Percentiles rank a stretch among this genome's conserved stretches.
Conservation (phyloP, 2,888 invertebrate genomes). For the Dasysyrphus albostriatus region DNA sequence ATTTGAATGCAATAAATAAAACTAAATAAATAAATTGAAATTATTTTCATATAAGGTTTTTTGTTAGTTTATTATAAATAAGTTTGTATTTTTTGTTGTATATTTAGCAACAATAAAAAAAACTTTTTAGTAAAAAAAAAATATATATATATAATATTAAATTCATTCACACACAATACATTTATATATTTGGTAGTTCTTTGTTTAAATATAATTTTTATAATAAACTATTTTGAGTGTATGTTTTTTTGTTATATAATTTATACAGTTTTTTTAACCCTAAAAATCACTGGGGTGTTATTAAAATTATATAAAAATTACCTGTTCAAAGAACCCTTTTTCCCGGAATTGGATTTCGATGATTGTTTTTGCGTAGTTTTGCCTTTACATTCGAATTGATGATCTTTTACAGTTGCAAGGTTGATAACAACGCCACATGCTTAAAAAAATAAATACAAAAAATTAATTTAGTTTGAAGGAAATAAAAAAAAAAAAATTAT, state of each 20-base stretch:
- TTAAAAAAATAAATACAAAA: constrained; percentile 81
- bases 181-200: constrained; percentile 33
- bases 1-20: constrained; percentile 42
- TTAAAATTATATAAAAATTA: constrained; percentile 58
- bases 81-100: constrained; percentile 13
- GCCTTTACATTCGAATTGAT: constrained; percentile 90
- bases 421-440: constrained; percentile 95
- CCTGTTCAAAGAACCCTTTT: constrained; percentile 78
- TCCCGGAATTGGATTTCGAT: constrained; percentile 77
- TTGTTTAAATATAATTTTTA: constrained; percentile 29
- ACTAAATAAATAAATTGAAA: constrained; percentile 16
- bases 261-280: constrained; percentile 23
- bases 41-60: constrained; percentile 33
- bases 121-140: constrained; percentile 23
- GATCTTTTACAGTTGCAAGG: constrained; percentile 94
- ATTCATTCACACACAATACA: constrained; percentile 71
- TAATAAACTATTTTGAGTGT: constrained; percentile 50
- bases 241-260: constrained; percentile 34
- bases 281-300: constrained; percentile 6
- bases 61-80: constrained; percentile 41
- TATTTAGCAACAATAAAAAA: constrained; percentile 36
- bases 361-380: constrained; percentile 78
- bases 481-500: neutral
- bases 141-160: constrained; percentile 13
- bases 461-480: neutral